Evolutionary conservation across 2,888 invertebrate genomes (phyloP).

Genomic region (Chironomus tentans): DNA sequence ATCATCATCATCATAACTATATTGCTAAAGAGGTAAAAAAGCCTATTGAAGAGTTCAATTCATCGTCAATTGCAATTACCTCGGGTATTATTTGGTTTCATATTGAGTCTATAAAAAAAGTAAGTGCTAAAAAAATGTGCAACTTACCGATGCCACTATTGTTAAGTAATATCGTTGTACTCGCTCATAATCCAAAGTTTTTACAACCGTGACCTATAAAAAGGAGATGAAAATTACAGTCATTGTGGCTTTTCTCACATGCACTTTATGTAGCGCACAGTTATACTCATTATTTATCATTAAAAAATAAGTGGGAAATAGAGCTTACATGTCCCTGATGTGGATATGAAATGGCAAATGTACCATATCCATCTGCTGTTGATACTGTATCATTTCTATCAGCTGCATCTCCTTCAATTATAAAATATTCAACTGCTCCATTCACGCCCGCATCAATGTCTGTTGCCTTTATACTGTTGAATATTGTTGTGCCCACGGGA

Average conservation of each 20-base stretch:
- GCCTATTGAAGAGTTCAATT: background rate
- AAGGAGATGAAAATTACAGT: background rate
- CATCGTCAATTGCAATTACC: background rate
- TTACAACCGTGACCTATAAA: slow-evolving; percentile 54
- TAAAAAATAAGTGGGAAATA: no score
- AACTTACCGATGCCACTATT: slow-evolving; percentile 67
- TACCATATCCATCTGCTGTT: slow-evolving; percentile 61
- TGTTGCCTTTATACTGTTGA: slow-evolving; percentile 59
- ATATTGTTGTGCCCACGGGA: slow-evolving; percentile 70
- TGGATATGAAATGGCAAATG: slow-evolving; percentile 66
- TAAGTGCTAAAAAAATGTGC: background rate
- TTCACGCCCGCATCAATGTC: slow-evolving; percentile 74
- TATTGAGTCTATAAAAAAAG: background rate
- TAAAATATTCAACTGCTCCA: slow-evolving; percentile 67
- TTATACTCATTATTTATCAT: background rate
- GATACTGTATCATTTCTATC: slow-evolving; percentile 36
- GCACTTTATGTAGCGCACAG: background rate
- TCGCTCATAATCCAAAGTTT: slow-evolving; percentile 70
- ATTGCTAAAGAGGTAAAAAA: no score
- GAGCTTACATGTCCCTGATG: slow-evolving; percentile 58
- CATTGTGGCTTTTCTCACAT: background rate
- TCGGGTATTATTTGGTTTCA: background rate
- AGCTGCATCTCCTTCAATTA: slow-evolving; percentile 50
- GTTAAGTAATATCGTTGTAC: slow-evolving; percentile 72
- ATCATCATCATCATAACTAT: no score